Evolutionary conservation across 2,113 vertebrate genomes (phyloP).

Genomic region (Trichomycterus rosablanca): DNA sequence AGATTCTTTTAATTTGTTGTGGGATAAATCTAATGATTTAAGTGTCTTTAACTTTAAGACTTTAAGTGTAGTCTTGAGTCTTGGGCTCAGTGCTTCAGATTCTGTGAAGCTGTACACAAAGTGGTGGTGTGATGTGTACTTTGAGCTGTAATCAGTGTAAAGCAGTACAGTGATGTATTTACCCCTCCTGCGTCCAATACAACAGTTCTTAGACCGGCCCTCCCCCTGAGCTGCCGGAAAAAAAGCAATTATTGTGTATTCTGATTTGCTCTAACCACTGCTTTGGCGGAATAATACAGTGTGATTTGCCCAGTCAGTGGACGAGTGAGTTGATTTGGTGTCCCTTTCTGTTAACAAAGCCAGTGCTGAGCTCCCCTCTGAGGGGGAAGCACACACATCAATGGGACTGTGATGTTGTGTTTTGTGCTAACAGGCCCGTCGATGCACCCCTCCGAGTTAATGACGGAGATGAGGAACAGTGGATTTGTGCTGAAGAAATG

Average conservation of each 20-base stretch:
- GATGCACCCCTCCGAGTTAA: constrained; percentile 99
- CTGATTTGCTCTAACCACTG: constrained; percentile 87
- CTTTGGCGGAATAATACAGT: constrained; percentile 94
- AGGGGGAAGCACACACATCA: constrained; percentile 85
- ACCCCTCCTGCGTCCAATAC: constrained; percentile 64
- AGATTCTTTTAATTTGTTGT: too few species aligned
- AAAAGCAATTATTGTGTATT: constrained; percentile 94
- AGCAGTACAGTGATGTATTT: constrained; percentile 62
- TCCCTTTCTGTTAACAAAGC: constrained; percentile 98
- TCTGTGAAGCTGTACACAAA: too few species aligned
- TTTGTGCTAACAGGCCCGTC: constrained; percentile 98
- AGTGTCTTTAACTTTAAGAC: too few species aligned
- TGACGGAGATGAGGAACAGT: constrained; percentile 99
- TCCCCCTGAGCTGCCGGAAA: constrained; percentile 79
- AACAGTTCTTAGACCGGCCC: constrained; percentile 78
- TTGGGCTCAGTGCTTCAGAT: too few species aligned
- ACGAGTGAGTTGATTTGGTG: constrained; percentile 98
- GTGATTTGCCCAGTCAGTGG: constrained; percentile 98
- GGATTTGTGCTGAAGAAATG: constrained; percentile 99
- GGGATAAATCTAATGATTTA: too few species aligned
- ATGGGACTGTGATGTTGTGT: constrained; percentile 91
- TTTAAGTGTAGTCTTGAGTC: too few species aligned
- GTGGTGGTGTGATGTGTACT: constrained; percentile 46
- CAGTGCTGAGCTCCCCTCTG: constrained; percentile 86
- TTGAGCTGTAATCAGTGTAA: constrained; percentile 64